Evolutionary conservation across 2,888 invertebrate species (phyloP).

Genomic region (Apantesis nais): DNA sequence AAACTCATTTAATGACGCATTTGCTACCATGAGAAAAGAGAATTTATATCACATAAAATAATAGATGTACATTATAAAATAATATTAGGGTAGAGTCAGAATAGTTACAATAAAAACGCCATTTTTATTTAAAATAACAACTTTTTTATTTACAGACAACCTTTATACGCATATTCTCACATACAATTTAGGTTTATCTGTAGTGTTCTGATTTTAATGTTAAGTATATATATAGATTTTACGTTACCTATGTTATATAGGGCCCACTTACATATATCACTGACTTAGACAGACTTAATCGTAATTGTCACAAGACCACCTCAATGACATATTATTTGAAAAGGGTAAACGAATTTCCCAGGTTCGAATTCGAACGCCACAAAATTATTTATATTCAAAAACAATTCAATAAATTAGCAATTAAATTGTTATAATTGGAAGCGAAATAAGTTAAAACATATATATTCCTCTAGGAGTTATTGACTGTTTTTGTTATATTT

Average conservation of each 20-base stretch:
- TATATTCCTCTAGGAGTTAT: background rate
- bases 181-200: no score
- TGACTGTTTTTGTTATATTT: background rate
- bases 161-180: no score
- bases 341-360: slow-evolving; percentile 8
- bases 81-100: no score
- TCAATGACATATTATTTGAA: slow-evolving; percentile 13
- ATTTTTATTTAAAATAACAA: no score
- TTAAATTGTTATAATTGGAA: slow-evolving; percentile 4
- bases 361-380: slow-evolving; percentile 15
- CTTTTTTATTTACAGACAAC: no score
- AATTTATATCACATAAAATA: no score
- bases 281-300: background rate
- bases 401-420: background rate
- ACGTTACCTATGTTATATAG: background rate
- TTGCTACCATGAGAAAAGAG: no score
- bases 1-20: no score
- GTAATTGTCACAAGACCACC: background rate
- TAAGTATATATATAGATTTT: background rate
- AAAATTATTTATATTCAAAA: slow-evolving; percentile 21
- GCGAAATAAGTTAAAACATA: background rate
- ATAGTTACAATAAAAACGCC: no score
- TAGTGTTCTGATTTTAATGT: no score
- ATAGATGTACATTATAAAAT: no score
- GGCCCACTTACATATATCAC: accelerated